A percentile compares a stretch with the other conserved stretches of the same genome.
Conservation (phyloP, 1,140 invertebrate genomes). For the Drosophila rufa region DNA sequence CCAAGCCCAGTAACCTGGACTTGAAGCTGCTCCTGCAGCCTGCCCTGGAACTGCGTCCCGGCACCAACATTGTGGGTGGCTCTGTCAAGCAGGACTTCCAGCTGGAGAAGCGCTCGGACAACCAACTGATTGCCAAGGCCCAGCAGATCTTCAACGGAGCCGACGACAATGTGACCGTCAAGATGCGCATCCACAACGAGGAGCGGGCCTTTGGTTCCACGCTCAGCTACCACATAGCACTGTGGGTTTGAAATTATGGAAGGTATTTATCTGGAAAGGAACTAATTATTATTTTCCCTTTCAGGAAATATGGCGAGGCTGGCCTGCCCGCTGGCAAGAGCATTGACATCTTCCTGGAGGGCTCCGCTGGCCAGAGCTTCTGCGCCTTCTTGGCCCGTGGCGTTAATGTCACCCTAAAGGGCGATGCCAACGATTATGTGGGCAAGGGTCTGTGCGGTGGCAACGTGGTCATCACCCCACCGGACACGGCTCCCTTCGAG, state of each 20-base stretch:
- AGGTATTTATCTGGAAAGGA: background rate
- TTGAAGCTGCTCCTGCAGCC: constrained; percentile 94
- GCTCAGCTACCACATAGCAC: constrained; percentile 96
- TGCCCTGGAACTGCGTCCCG: constrained; percentile 94
- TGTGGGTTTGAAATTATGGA: constrained; percentile 87
- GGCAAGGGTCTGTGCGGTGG: constrained; percentile 98
- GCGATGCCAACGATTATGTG: constrained; percentile 99
- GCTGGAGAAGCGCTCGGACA: constrained; percentile 95
- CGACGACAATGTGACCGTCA: constrained; percentile 89
- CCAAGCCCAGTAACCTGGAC: constrained; percentile 95
- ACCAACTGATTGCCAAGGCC: constrained; percentile 92
- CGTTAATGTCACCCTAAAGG: constrained; percentile 95
- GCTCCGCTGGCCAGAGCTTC: constrained; percentile 99
- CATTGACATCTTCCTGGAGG: constrained; percentile 94
- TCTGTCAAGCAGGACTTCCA: constrained; percentile 95
- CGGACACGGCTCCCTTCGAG: constrained; percentile 92
- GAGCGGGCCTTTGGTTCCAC: constrained; percentile 97
- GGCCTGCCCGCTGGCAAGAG: constrained; percentile 93
- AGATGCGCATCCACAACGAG: constrained; percentile 95
- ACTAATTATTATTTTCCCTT: constrained; percentile 6
- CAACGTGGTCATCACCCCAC: constrained; percentile 97
- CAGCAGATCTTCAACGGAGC: constrained; percentile 91
- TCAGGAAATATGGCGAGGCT: constrained; percentile 94
- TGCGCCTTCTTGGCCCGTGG: constrained; percentile 98
- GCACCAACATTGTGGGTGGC: constrained; percentile 96